Base-by-base conservation (phyloP, 1,140 invertebrate species). In the Pseudomyrmex gracilis region DNA sequence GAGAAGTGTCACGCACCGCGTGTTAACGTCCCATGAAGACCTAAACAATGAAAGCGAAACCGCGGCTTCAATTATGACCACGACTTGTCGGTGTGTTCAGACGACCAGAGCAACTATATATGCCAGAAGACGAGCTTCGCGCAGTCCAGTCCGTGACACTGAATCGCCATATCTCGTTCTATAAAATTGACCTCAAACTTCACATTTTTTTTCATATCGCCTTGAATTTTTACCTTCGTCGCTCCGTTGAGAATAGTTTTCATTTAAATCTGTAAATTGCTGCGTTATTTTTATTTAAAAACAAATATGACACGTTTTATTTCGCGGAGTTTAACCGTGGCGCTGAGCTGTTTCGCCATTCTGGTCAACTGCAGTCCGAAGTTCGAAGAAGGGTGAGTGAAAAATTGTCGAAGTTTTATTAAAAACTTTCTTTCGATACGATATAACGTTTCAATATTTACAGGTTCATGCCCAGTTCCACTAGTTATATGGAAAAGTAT, bases 41-140 rank as follows among this genome's bases (percentile, higher is more conserved):
- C 86, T 84, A 86, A 92, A 91, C 92, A 94, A 87, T 93, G 93
- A 94, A 94, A 93, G 92, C 93, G 93, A 94, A 94, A 93, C 90
- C 83, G 47, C 85, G 63, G 73, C 85, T 86, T 10, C 92, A 93
- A 93, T 93, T 94, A 94, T 90, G 83, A 90, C 82, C 85, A 90
- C 90, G 80, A 88, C 90, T 90, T 88, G 87, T 86, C 89, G 34
- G 34, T 34, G 73, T 85, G 85, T 73, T 76, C 70, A 90, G 90
- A 91, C 89, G 85, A 91, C 74, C 73, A 73, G 51, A 86, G 70
- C 86, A 85, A 73, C 90, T 93, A 94, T 94, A 94, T 92, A 94
- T 94, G 84, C 51, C 73, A 87, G 85, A 73, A 84, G 73, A 89
- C 83, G 87, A 34, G 63, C 74, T 77, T 63, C 22, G 78, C 68